These are phyloP conservation scores for Fopius arisanus DNA, from an alignment of 1,140 invertebrate genomes.

Conservation along the genomic window DNA sequence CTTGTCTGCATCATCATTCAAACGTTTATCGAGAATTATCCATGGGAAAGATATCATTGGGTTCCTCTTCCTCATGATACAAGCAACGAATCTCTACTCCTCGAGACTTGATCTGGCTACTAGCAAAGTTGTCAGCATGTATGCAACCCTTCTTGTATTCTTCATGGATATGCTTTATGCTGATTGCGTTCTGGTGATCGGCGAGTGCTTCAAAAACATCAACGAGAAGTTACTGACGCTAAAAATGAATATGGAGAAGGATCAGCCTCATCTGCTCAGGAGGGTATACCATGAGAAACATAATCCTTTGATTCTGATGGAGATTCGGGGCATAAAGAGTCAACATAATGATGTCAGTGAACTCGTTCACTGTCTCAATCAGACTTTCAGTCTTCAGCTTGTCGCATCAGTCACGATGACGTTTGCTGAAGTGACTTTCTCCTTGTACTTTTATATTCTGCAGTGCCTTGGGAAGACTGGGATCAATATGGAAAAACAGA, in stretches of 20 bases:
- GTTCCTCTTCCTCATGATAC: constrained; percentile 37
- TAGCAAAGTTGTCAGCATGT: constrained; percentile 24
- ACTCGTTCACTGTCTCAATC: constrained; percentile 45
- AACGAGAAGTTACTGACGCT: constrained; percentile 42
- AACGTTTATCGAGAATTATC: constrained; percentile 38
- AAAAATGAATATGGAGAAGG: constrained; percentile 31
- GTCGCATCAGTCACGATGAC: constrained; percentile 44
- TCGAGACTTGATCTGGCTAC: neutral
- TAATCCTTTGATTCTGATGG: constrained; percentile 48
- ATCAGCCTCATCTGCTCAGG: constrained; percentile 45
- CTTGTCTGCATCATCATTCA: constrained; percentile 39
- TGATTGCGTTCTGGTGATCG: constrained; percentile 47
- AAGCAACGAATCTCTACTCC: constrained; percentile 33
- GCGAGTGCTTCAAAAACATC: constrained; percentile 46
- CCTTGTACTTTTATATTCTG: constrained; percentile 54
- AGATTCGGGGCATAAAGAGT: constrained; percentile 48
- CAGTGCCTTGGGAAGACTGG: neutral
- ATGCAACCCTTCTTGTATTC: constrained; percentile 40
- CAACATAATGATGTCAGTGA: constrained; percentile 51
- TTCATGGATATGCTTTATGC: constrained; percentile 50
- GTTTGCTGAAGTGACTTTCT: constrained; percentile 54
- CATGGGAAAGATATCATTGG: constrained; percentile 50
- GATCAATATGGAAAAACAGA: constrained; percentile 37
- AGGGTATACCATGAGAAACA: constrained; percentile 43
- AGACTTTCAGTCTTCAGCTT: constrained; percentile 47